phyloP scores from a whole-genome alignment of 2,797 vertebrate species.

The Oreortyx pictus region DNA sequence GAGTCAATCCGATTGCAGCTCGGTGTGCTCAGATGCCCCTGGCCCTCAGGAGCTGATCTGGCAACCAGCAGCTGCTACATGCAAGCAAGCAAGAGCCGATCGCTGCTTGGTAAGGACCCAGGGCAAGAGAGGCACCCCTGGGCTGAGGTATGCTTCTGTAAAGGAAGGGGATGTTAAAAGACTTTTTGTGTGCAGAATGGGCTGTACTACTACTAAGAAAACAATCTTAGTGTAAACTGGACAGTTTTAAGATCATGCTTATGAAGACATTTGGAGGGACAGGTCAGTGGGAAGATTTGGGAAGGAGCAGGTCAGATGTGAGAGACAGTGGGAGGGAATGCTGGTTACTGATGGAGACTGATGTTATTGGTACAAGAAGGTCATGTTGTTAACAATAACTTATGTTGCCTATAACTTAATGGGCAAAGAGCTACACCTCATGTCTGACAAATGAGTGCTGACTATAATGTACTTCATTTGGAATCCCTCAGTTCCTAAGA shows the following conservation, averaged over 20 bases:
- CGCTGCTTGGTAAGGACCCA: not conserved
- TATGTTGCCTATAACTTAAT: not conserved
- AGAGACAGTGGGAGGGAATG: not conserved
- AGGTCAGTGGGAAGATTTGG: not conserved
- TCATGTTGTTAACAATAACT: not conserved
- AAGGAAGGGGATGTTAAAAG: not conserved
- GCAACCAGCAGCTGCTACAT: not conserved
- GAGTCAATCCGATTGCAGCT: not conserved
- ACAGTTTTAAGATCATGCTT: not conserved
- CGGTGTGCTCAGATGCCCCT: constrained; percentile 21
- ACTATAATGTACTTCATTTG: not conserved
- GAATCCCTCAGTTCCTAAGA: not conserved
- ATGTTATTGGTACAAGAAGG: not conserved
- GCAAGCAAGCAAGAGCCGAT: not conserved
- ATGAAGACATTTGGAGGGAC: not conserved
- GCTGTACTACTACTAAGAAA: not conserved
- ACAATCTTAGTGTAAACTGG: not conserved
- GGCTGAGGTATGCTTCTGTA: not conserved
- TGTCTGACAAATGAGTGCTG: not conserved
- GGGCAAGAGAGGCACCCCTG: not conserved
- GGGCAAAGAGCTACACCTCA: not conserved
- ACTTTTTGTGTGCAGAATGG: not conserved
- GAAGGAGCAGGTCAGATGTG: not conserved
- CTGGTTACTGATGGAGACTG: not conserved
- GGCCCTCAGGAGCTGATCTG: not conserved